Base-by-base conservation (phyloP, 2,888 invertebrate species). In the Drosophila peninsularis region DNA sequence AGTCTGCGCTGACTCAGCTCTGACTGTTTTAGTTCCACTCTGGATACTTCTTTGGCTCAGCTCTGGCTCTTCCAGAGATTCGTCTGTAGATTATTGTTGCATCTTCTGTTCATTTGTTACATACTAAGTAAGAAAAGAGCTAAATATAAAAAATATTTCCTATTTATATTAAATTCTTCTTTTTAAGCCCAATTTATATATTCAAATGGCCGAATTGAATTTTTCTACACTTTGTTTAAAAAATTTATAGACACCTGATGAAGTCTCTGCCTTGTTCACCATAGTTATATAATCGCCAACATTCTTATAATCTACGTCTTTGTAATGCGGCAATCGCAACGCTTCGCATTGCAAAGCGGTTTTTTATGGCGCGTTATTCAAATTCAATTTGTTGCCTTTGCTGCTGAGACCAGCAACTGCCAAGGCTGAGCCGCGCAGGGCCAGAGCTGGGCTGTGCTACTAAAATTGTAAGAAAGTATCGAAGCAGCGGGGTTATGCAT, bases 311-410 rank as follows among this genome's bases (percentile, higher is more conserved):
- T 27, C 27, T 24, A 44, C 58, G 36, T 52, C 52, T 24, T 67
- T 68, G 67, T 60, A 68, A 27, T 14, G n/a, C 17, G 56, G 6
- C 42, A 36, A 61, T 24, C 58, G 69, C 50, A 55, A 47, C 44
- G 49, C 36, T 57, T 34, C 53, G 58, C 55, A 39, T 37, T 57
- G 53, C 39, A 63, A 73, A 78, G 47, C 52, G 60, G 36, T 62
- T 76, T 75, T 77, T 78, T 78, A 77, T 77, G 65, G 63, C 17
- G 61, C 65, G 44, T 78, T 76, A 76, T 76, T 64, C 61, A 74
- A 73, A 76, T 78, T 76, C 69, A 73, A 78, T 76, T 76, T 78
- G 69, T 66, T 75, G 75, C 62, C 45, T 39, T 47, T 39, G 64
- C 37, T 44, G 57, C 42, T 47, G 45, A 21, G 37, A 37, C 24